Conservation (phyloP, 2,888 invertebrate genomes). For the Cryptops parisi region DNA sequence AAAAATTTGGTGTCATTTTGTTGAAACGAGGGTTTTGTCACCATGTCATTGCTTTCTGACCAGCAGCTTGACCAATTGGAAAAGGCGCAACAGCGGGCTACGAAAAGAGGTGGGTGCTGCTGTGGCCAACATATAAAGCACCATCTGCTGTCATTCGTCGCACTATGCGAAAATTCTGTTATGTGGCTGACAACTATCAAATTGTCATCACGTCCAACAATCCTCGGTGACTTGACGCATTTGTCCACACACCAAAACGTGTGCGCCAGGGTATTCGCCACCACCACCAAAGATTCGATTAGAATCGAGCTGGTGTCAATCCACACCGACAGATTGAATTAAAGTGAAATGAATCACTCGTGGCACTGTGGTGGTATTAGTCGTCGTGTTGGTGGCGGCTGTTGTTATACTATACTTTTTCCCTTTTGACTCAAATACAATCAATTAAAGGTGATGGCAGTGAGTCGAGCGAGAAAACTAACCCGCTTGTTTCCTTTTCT, state of each 20-base stretch:
- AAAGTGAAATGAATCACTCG: slow-evolving; percentile 13
- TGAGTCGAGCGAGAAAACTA: too few species aligned
- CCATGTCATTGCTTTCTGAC: too few species aligned
- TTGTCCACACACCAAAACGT: neutral
- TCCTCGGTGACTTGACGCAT: neutral
- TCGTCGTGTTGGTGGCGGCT: too few species aligned
- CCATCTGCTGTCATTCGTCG: neutral
- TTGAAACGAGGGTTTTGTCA: too few species aligned
- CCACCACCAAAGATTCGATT: slow-evolving; percentile 10
- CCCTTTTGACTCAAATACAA: too few species aligned
- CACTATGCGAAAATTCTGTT: neutral
- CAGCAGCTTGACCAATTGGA: slow-evolving; percentile 7
- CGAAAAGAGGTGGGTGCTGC: neutral
- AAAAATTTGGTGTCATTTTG: too few species aligned
- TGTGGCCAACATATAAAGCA: too few species aligned
- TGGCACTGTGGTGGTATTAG: too few species aligned
- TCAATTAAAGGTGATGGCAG: too few species aligned
- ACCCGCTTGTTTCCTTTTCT: too few species aligned
- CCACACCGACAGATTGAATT: slow-evolving; percentile 13
- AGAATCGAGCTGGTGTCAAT: slow-evolving; percentile 14
- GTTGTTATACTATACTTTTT: too few species aligned
- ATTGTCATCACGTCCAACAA: slow-evolving; percentile 14
- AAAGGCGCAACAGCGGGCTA: neutral
- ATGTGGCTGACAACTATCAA: slow-evolving; percentile 12
- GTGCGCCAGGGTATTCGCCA: neutral